These are phyloP conservation scores for Melipona bicolor DNA, from an alignment of 2,888 invertebrate species.

Conservation along the genomic window DNA sequence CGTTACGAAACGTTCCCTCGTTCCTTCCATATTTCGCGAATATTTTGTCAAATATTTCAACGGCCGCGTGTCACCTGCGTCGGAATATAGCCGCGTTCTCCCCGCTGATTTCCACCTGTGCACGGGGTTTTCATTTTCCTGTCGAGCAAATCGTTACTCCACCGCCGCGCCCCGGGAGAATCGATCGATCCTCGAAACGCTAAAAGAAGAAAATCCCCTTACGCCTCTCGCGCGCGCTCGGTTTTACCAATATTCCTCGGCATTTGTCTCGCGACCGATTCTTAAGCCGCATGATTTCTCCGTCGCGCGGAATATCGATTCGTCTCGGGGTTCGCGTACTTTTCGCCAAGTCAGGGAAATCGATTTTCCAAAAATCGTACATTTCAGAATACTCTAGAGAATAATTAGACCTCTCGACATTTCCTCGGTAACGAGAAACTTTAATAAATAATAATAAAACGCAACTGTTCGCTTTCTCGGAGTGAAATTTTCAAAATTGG, in stretches of 20 bases:
- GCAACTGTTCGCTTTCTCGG: too few species aligned
- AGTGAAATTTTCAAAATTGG: too few species aligned
- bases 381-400: too few species aligned
- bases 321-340: not conserved
- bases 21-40: constrained; percentile 42
- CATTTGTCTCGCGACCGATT: constrained; percentile 1
- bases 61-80: constrained; percentile 1
- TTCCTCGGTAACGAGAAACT: too few species aligned
- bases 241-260: not conserved
- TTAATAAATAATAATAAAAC: too few species aligned
- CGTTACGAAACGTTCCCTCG: constrained; percentile 7
- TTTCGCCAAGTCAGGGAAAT: too few species aligned
- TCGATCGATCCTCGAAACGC: constrained; percentile 17
- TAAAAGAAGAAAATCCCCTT: not conserved
- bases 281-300: not conserved
- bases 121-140: constrained; percentile 43
- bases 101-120: constrained; percentile 32
- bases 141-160: constrained; percentile 15
- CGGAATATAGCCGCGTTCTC: constrained; percentile 2
- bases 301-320: not conserved
- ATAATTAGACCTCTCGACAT: too few species aligned
- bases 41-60: constrained; percentile 50
- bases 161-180: not conserved
- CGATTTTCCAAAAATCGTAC: too few species aligned
- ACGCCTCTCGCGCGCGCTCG: not conserved